Percentiles rank a stretch among this genome's conserved stretches.
These are phyloP conservation scores for Buathra laborator DNA, from an alignment of 2,888 invertebrate species.

Conservation along the genomic window DNA sequence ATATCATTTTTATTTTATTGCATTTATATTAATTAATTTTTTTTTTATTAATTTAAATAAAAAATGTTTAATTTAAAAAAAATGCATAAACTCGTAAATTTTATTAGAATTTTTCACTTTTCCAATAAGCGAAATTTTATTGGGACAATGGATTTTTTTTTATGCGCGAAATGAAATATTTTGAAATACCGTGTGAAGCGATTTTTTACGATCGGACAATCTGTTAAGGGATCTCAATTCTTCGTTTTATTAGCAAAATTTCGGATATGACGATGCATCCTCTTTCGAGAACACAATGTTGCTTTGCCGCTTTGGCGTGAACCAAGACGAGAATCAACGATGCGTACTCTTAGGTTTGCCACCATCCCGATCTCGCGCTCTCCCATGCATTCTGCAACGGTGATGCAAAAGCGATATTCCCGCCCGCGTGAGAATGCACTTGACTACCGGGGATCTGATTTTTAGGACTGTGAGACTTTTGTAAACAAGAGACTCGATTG, in stretches of 20 bases:
- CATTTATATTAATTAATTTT: no score
- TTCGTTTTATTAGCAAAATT: no score
- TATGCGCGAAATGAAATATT: neutral
- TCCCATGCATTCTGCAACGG: slow-evolving; percentile 1
- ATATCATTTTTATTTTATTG: no score
- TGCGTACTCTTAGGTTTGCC: neutral
- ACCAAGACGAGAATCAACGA: neutral
- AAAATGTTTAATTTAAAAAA: neutral
- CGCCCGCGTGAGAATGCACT: slow-evolving; percentile 14
- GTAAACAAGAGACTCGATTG: neutral
- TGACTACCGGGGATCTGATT: slow-evolving; percentile 1
- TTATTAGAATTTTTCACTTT: neutral
- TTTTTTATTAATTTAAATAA: no score
- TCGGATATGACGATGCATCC: neutral
- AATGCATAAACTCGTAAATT: neutral
- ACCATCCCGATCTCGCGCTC: neutral
- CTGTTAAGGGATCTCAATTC: no score
- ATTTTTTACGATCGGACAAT: no score
- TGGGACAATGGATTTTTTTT: neutral
- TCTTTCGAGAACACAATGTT: neutral
- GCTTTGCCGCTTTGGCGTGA: neutral
- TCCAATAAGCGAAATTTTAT: neutral
- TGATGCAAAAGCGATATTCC: slow-evolving; percentile 11
- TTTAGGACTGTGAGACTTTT: slow-evolving; percentile 1
- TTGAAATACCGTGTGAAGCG: no score